phyloP scores from a whole-genome alignment of 2,888 invertebrate species.

The Xylota segnis region DNA sequence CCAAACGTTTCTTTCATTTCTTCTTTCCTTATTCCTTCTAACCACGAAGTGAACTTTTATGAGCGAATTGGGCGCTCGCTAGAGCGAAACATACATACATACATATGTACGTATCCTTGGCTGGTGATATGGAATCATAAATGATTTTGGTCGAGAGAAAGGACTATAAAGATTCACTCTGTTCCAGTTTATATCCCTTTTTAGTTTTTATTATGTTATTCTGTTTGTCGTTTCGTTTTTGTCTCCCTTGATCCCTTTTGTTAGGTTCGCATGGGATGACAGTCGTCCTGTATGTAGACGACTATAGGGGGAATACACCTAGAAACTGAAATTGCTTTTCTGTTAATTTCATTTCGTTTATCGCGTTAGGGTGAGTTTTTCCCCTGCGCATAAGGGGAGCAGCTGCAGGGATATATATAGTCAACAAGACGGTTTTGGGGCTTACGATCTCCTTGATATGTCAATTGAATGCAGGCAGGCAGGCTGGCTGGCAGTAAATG shows the following conservation, averaged over 20 bases:
- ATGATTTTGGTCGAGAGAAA: slow-evolving; percentile 65
- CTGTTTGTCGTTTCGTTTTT: slow-evolving; percentile 21
- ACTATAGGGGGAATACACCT: neutral
- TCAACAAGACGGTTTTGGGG: slow-evolving; percentile 23
- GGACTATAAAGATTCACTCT: slow-evolving; percentile 70
- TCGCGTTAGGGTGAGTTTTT: slow-evolving; percentile 3
- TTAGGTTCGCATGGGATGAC: neutral
- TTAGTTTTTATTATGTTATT: slow-evolving; percentile 41
- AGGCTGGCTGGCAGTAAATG: slow-evolving; percentile 32
- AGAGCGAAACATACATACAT: no score
- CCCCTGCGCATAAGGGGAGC: neutral
- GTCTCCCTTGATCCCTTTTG: slow-evolving; percentile 8
- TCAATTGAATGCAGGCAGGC: slow-evolving; percentile 62
- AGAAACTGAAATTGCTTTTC: slow-evolving; percentile 37
- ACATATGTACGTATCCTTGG: slow-evolving; percentile 36
- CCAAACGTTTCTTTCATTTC: slow-evolving; percentile 35
- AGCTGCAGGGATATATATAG: slow-evolving; percentile 31
- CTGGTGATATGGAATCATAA: slow-evolving; percentile 61
- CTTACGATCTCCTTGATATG: slow-evolving; percentile 54
- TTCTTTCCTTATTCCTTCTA: slow-evolving; percentile 24
- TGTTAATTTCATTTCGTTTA: slow-evolving; percentile 61
- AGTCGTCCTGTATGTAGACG: no score
- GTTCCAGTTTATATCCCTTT: slow-evolving; percentile 36
- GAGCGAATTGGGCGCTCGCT: slow-evolving; percentile 39
- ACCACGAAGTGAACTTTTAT: slow-evolving; percentile 46